phyloP scores from a whole-genome alignment of 2,888 invertebrate genomes.

The Apamea anceps region DNA sequence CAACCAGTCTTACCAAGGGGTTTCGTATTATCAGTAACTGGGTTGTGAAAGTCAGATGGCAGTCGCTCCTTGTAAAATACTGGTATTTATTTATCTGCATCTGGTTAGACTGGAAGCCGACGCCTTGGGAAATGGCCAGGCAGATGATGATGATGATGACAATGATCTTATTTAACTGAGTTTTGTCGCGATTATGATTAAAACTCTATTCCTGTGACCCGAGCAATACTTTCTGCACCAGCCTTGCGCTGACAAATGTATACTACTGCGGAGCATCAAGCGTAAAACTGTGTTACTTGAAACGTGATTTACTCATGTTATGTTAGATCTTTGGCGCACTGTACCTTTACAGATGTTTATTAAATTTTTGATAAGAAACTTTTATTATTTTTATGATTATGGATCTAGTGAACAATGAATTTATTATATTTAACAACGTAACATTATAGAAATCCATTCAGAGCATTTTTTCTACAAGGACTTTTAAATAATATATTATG shows the following conservation, averaged over 20 bases:
- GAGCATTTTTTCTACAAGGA: constrained; percentile 41
- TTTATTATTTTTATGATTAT: constrained; percentile 37
- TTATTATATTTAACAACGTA: constrained; percentile 57
- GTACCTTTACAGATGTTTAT: constrained; percentile 13
- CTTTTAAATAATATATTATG: constrained; percentile 51
- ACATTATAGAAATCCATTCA: constrained; percentile 54
- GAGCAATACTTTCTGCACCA: not conserved
- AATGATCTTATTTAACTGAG: not conserved
- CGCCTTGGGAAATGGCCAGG: too few relatives aligned
- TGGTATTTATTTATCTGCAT: too few relatives aligned
- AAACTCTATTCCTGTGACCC: not conserved
- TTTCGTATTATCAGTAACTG: too few relatives aligned
- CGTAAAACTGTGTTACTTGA: not conserved
- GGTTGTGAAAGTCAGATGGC: too few relatives aligned
- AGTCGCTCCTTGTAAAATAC: too few relatives aligned
- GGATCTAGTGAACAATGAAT: constrained; percentile 60
- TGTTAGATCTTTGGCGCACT: not conserved
- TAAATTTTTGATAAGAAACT: constrained; percentile 41
- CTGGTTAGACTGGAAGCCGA: too few relatives aligned
- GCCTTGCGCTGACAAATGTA: not conserved
- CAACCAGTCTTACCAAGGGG: too few relatives aligned
- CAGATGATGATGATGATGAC: too few relatives aligned
- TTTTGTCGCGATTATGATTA: not conserved
- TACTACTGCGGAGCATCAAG: not conserved
- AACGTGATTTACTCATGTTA: not conserved